Percentiles rank a stretch among this genome's conserved stretches.
Conservation (phyloP, 2,797 vertebrate species). For the Momotus momota region DNA sequence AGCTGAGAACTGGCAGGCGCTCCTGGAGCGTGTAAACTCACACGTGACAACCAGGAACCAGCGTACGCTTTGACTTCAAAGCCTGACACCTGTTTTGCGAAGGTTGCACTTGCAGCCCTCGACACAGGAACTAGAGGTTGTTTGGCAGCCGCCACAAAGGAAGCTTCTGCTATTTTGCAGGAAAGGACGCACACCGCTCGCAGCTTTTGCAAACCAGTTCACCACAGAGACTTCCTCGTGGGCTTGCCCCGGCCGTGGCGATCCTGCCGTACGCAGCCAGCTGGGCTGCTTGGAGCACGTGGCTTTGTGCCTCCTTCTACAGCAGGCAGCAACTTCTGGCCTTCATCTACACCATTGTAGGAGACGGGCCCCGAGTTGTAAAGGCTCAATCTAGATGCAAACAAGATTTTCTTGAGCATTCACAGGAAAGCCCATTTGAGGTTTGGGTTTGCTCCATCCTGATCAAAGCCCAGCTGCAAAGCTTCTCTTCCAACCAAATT, state of each 20-base stretch:
- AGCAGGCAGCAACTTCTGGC: background rate
- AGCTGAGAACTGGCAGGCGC: background rate
- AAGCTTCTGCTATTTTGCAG: background rate
- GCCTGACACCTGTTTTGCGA: background rate
- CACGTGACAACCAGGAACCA: background rate
- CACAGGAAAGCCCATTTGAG: background rate
- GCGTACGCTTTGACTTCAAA: background rate
- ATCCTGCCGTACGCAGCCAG: background rate
- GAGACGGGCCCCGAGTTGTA: background rate
- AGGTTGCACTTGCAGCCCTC: background rate
- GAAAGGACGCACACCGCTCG: background rate
- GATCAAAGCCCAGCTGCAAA: background rate
- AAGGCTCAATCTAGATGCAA: background rate
- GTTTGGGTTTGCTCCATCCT: background rate
- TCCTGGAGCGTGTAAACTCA: background rate
- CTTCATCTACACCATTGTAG: background rate
- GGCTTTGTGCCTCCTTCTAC: background rate
- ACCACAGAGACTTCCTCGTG: background rate
- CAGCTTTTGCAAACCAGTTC: conserved; percentile 17
- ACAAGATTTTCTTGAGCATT: background rate
- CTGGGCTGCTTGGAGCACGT: background rate
- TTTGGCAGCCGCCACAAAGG: background rate
- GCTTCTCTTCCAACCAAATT: background rate
- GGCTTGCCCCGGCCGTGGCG: background rate
- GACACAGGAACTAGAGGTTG: conserved; percentile 2